phyloP scores from a whole-genome alignment of 1,140 invertebrate species.

The Tetranychus urticae region DNA sequence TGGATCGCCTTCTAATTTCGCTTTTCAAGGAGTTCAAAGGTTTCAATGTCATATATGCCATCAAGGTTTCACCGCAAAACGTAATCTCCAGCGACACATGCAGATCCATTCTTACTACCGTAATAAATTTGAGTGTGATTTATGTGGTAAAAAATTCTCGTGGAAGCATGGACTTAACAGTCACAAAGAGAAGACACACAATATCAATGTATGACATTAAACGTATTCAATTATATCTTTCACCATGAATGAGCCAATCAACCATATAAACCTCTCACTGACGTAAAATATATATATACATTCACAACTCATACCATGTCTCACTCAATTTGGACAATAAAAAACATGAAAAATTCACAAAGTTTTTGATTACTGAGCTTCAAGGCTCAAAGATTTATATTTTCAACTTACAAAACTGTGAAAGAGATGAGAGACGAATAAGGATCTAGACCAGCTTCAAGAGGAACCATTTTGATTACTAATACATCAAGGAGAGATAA shows the following conservation, averaged over 20 bases:
- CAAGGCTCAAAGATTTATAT: too few species aligned
- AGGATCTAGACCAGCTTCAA: too few species aligned
- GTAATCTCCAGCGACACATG: slow-evolving; percentile 10
- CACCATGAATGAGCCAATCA: too few species aligned
- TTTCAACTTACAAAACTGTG: too few species aligned
- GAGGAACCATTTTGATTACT: too few species aligned
- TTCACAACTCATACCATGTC: too few species aligned
- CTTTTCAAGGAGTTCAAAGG: neutral
- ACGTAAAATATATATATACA: too few species aligned
- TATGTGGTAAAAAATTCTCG: slow-evolving; percentile 13
- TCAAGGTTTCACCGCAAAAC: slow-evolving; percentile 5
- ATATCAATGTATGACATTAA: slow-evolving; percentile 2
- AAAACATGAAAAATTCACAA: neutral
- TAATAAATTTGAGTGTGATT: slow-evolving; percentile 11
- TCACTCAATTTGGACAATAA: neutral
- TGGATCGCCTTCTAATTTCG: neutral
- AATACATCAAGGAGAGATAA: too few species aligned
- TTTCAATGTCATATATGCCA: slow-evolving; percentile 5
- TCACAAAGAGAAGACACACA: slow-evolving; percentile 6
- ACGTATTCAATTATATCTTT: too few species aligned
- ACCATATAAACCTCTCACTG: too few species aligned
- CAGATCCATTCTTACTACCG: slow-evolving; percentile 13
- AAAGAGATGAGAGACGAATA: too few species aligned
- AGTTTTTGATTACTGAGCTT: too few species aligned
- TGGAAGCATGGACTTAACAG: slow-evolving; percentile 13